These are phyloP conservation scores for Cariama cristata DNA, from an alignment of 2,113 vertebrate species.

Conservation along the genomic window DNA sequence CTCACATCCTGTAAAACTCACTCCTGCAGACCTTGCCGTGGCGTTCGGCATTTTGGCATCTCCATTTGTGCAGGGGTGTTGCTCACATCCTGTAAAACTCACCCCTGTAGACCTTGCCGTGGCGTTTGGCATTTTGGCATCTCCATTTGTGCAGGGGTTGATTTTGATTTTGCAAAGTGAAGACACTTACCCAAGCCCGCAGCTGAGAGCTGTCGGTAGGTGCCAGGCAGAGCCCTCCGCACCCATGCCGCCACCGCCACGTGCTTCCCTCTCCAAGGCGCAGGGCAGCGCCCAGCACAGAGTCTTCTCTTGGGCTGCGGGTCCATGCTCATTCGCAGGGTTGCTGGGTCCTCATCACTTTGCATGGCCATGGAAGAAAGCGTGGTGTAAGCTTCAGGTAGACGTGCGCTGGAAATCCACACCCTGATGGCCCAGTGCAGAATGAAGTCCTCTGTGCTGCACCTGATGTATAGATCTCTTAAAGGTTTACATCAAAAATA, in stretches of 20 bases:
- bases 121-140: neutral
- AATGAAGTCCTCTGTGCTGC: neutral
- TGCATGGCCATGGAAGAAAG: neutral
- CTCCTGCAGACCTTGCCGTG: neutral
- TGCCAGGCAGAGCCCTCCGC: neutral
- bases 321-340: accelerated
- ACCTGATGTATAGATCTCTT: neutral
- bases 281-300: neutral
- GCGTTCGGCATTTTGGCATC: neutral
- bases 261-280: accelerated
- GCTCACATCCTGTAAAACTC: neutral
- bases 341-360: accelerated
- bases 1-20: neutral
- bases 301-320: neutral
- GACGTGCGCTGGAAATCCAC: neutral
- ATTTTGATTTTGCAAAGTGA: neutral
- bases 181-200: neutral
- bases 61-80: too few species aligned
- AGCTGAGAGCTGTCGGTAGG: neutral
- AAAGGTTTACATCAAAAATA: neutral
- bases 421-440: neutral
- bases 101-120: neutral
- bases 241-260: accelerated
- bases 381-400: accelerated
- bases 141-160: neutral